These are phyloP conservation scores for Carcharodon carcharias DNA, from an alignment of 2,797 vertebrate genomes.

Conservation along the genomic window DNA sequence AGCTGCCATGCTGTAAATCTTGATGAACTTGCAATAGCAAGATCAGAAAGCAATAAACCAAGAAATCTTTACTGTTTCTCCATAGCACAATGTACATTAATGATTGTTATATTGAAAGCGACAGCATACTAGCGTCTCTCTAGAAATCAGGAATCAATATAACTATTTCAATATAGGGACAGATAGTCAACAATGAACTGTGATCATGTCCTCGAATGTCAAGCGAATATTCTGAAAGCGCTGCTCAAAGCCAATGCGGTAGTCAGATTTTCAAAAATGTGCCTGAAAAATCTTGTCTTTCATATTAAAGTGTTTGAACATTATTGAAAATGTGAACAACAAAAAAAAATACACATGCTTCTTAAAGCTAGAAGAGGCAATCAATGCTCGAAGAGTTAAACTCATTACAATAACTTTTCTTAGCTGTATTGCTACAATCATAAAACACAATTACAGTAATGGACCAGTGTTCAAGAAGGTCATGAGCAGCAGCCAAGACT, in stretches of 20 bases:
- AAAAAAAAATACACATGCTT: not conserved
- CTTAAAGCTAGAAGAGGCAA: not conserved
- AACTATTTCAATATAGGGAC: not conserved
- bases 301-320: not conserved
- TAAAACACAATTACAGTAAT: conserved; percentile 17
- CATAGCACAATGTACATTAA: not conserved
- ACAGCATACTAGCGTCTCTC: not conserved
- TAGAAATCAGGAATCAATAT: not conserved
- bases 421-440: not conserved
- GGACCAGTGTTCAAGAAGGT: not conserved
- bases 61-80: not conserved
- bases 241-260: not conserved
- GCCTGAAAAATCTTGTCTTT: not conserved
- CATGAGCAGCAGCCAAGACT: not conserved
- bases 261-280: too few species aligned
- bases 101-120: not conserved
- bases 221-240: not conserved
- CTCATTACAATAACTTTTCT: not conserved
- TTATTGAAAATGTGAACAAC: too few species aligned
- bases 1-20: not conserved
- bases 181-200: not conserved
- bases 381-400: conserved; percentile 9
- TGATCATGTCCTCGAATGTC: not conserved
- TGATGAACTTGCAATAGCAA: not conserved
- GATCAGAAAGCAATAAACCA: not conserved